A percentile compares a stretch with the other conserved stretches of the same genome.
Evolutionary conservation across 2,797 vertebrate genomes (phyloP).

Genomic region (Lemur catta): DNA sequence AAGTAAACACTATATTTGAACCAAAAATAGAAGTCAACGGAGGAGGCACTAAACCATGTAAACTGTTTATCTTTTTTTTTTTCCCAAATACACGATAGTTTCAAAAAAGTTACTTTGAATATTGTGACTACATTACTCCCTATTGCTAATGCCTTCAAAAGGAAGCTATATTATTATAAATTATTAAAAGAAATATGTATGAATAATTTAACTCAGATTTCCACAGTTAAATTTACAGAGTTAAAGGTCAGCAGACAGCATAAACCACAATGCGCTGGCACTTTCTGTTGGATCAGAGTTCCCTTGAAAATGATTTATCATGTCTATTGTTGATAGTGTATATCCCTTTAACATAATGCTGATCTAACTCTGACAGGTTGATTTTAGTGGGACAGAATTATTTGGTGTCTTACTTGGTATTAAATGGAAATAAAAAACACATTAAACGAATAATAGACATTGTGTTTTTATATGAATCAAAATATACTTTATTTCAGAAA

Average conservation of each 20-base stretch:
- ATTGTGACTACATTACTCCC: background rate
- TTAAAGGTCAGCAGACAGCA: slow-evolving; percentile 1
- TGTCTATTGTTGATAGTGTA: background rate
- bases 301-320: background rate
- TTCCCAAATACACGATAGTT: background rate
- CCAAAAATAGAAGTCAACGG: background rate
- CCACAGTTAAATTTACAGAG: slow-evolving; percentile 47
- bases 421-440: background rate
- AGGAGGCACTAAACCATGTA: fast-evolving
- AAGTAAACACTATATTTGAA: background rate
- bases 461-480: background rate
- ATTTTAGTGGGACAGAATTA: background rate
- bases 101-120: background rate
- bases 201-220: slow-evolving; percentile 63
- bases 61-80: background rate
- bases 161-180: slow-evolving; percentile 45
- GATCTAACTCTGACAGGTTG: background rate
- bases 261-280: background rate
- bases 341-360: background rate
- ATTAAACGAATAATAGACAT: background rate
- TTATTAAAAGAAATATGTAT: slow-evolving; percentile 57
- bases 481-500: slow-evolving; percentile 8
- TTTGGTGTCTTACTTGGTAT: background rate
- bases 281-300: slow-evolving; percentile 15
- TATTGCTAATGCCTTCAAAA: slow-evolving; percentile 29